Percentiles rank a stretch among this genome's conserved stretches.
Conservation (phyloP, 2,113 vertebrate genomes). For the Caranx ignobilis region DNA sequence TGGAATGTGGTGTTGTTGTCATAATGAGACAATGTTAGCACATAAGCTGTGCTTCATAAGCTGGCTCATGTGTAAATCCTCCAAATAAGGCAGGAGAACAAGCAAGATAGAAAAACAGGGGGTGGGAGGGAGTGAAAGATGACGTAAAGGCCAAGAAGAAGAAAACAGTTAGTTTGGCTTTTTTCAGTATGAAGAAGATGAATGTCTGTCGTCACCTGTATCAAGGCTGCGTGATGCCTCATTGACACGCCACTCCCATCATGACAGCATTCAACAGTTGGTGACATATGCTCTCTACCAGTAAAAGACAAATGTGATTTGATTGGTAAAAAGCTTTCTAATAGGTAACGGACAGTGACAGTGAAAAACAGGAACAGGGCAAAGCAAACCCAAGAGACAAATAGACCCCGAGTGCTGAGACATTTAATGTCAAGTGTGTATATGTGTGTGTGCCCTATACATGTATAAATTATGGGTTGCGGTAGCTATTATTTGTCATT, state of each 20-base stretch:
- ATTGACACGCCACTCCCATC: slow-evolving; percentile 19
- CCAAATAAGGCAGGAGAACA: slow-evolving; percentile 45
- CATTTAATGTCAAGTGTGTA: slow-evolving; percentile 11
- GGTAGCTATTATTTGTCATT: slow-evolving; percentile 25
- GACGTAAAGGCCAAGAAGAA: slow-evolving; percentile 21
- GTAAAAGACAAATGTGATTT: slow-evolving; percentile 39
- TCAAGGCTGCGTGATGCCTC: slow-evolving; percentile 37
- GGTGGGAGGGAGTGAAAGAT: slow-evolving; percentile 35
- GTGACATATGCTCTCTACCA: slow-evolving; percentile 38
- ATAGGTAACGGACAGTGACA: slow-evolving; percentile 11
- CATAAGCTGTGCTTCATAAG: slow-evolving; percentile 56
- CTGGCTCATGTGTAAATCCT: slow-evolving; percentile 62
- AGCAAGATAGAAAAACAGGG: slow-evolving; percentile 34
- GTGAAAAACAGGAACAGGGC: slow-evolving; percentile 1
- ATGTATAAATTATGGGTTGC: slow-evolving; percentile 14
- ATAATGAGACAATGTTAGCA: slow-evolving; percentile 65
- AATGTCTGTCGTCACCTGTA: slow-evolving; percentile 35
- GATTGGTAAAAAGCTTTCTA: slow-evolving; percentile 38
- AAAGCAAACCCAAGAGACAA: not conserved
- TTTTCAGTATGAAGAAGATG: slow-evolving; percentile 44
- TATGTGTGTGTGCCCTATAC: slow-evolving; percentile 12
- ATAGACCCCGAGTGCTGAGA: not conserved
- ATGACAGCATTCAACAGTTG: slow-evolving; percentile 18
- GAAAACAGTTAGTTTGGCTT: slow-evolving; percentile 53
- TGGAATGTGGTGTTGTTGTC: slow-evolving; percentile 53